Evolutionary conservation across 2,113 vertebrate species (phyloP).

Genomic region (Colossoma macropomum): DNA sequence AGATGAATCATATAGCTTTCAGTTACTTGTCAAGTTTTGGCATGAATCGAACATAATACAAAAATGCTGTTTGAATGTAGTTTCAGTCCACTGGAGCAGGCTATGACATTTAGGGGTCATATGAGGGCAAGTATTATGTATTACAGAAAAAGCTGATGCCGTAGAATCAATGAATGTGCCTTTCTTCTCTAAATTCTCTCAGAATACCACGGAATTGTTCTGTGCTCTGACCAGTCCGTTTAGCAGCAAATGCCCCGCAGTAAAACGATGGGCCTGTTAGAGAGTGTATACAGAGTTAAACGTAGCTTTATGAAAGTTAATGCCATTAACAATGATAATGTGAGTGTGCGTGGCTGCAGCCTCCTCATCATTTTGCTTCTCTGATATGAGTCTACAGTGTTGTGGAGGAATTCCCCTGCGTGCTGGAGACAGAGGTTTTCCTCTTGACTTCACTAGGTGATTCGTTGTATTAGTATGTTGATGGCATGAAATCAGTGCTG

Average conservation of each 20-base stretch:
- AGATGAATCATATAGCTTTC: neutral
- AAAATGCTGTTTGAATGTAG: neutral
- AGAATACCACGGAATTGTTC: too few species aligned
- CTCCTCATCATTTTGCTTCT: neutral
- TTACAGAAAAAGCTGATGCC: too few species aligned
- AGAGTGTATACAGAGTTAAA: too few species aligned
- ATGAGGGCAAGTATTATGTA: neutral
- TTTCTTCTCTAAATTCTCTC: too few species aligned
- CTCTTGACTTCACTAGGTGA: neutral
- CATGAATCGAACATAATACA: neutral
- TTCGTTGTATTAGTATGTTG: too few species aligned
- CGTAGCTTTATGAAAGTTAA: too few species aligned
- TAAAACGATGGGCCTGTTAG: too few species aligned
- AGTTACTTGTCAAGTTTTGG: neutral
- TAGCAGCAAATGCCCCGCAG: too few species aligned
- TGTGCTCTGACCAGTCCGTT: too few species aligned
- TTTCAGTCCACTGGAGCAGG: neutral
- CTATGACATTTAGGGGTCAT: neutral
- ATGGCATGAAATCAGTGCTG: too few species aligned
- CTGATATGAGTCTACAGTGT: constrained; percentile 15
- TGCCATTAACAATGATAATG: neutral
- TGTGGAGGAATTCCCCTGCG: constrained; percentile 18
- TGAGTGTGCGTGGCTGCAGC: neutral
- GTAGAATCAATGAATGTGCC: too few species aligned
- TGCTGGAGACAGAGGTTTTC: neutral